A percentile compares a stretch with the other conserved stretches of the same genome.
phyloP scores from a whole-genome alignment of 1,140 invertebrate species.

The Cyphomyrmex costatus region DNA sequence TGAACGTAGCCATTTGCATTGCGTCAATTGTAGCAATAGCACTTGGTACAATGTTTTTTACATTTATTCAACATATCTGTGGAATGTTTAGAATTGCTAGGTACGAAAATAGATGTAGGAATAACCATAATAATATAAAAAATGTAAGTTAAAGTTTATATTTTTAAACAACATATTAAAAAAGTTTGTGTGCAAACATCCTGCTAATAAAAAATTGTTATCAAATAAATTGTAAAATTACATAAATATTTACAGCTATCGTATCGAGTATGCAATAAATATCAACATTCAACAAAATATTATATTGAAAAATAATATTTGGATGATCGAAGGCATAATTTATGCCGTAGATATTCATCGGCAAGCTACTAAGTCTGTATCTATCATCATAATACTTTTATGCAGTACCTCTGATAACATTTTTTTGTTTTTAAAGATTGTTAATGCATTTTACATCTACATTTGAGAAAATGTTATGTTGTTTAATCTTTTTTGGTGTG shows the following conservation, averaged over 20 bases:
- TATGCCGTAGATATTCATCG: conserved; percentile 5
- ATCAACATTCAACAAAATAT: neutral
- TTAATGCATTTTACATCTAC: neutral
- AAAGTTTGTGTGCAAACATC: too few species aligned
- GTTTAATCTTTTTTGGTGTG: neutral
- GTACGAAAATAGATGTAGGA: neutral
- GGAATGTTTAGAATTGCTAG: conserved; percentile 38
- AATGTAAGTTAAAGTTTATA: neutral
- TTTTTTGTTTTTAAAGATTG: conserved; percentile 11
- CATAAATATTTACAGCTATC: conserved; percentile 7
- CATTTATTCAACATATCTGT: neutral
- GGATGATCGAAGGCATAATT: neutral
- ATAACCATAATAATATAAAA: neutral
- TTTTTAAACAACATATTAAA: neutral
- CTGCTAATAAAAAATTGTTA: too few species aligned
- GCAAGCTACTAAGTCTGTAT: conserved; percentile 17
- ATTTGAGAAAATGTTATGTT: neutral
- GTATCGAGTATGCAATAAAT: neutral
- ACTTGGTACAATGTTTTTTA: neutral
- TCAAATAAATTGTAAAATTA: neutral
- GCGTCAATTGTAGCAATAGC: neutral
- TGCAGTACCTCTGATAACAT: neutral
- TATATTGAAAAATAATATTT: neutral
- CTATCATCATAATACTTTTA: neutral
- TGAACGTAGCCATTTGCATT: neutral